Base-by-base conservation (phyloP, 2,113 vertebrate species). In the Diphyllodes magnificus region DNA sequence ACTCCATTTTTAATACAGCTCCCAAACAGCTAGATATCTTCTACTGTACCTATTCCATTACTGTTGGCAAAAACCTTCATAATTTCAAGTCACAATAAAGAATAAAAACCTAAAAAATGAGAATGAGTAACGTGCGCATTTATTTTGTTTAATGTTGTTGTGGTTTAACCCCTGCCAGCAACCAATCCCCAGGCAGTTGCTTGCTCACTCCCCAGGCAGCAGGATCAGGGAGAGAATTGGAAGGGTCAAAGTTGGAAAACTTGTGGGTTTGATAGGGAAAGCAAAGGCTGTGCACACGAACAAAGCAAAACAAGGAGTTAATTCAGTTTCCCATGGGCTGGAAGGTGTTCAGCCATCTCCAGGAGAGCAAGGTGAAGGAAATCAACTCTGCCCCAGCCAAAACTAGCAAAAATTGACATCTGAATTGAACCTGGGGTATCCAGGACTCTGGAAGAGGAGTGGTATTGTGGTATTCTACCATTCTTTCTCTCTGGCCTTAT, bases 351-450 rank as follows among this genome's bases (percentile, higher is more conserved):
- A 35, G 35, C 12, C 33, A 33, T 20, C 19, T 39, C 28, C 54
- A 70, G 45, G 13, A 53, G 7, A 39, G 33, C 28, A 61, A 28
- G 8, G 23, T 19, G 39, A 78, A 69, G 39, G 69, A 77, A 60
- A 60, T 33, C 19, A 68, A 51, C 6, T 27, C 37, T 0, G 0
- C 4, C 3, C 8, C 27, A 51, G 22, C 19, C 47, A 78, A 61
- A 86, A 61, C 6, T 24, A 24, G 30, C 15, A 45, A 78, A 61
- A 78, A 30, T 27, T 6, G 37, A 54, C 33, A 47, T 85, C 45
- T 73, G n/a, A 87, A 68, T 5, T 69, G 61, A 73, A 39, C 16
- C 33, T 51, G 28, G 7, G 47, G 7, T 14, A 65, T 61, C 14
- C 23, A 76, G 11, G 20, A 63, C 19, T 27, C 7, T 27, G 30